Conservation (phyloP, 2,797 vertebrate species). For the Cirrhinus mrigala region DNA sequence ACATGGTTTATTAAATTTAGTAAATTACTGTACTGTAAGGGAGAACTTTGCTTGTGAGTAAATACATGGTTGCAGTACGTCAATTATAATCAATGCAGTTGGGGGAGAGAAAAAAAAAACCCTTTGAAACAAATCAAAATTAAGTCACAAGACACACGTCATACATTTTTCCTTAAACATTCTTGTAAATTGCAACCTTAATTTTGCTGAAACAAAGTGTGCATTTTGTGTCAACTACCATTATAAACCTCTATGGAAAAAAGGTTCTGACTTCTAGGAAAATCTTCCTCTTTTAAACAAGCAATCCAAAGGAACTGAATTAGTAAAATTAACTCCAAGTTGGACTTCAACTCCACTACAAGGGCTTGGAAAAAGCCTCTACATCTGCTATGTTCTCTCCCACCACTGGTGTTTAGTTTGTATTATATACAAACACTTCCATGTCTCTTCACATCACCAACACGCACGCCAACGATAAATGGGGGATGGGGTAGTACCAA, state of each 20-base stretch:
- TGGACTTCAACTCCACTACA: not conserved
- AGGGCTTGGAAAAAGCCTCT: not conserved
- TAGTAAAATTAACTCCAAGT: not conserved
- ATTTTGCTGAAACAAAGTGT: not conserved
- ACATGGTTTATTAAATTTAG: not conserved
- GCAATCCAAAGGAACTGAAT: not conserved
- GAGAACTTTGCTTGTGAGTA: not conserved
- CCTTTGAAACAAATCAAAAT: not conserved
- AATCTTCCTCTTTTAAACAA: not conserved
- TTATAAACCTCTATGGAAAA: not conserved
- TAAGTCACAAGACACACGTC: not conserved
- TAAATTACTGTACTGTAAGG: not conserved
- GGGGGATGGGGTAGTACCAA: constrained; percentile 69
- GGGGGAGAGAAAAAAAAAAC: too few species aligned
- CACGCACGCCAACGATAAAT: constrained; percentile 61
- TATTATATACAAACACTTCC: constrained; percentile 1
- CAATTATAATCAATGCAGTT: not conserved
- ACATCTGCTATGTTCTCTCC: not conserved
- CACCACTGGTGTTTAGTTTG: not conserved
- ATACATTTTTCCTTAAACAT: not conserved
- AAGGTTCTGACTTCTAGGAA: not conserved
- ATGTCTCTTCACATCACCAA: constrained; percentile 2
- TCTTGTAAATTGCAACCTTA: not conserved
- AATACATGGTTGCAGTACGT: not conserved
- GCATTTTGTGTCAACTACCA: not conserved